Evolutionary conservation across 2,113 vertebrate species (phyloP).

Genomic region (Neopipo cinnamomea): DNA sequence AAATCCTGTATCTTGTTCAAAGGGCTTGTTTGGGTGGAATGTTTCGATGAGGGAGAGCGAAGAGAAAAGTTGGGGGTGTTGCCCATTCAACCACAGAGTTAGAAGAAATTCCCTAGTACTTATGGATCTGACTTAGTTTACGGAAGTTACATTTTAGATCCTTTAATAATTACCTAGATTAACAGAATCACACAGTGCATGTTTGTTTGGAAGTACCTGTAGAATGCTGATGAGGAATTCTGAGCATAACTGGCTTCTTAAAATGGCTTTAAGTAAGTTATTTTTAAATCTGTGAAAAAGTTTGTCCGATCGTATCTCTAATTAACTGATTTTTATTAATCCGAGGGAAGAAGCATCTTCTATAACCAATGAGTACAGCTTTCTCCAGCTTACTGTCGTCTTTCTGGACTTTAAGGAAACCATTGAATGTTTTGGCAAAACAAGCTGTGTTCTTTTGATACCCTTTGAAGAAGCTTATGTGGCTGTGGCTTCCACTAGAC

Average conservation of each 20-base stretch:
- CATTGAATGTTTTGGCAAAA: neutral
- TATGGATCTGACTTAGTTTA: neutral
- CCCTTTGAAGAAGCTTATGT: neutral
- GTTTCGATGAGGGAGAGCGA: neutral
- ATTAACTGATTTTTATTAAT: neutral
- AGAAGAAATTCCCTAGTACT: neutral
- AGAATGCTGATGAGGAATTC: neutral
- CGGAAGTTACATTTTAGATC: neutral
- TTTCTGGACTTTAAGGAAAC: neutral
- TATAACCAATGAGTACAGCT: neutral
- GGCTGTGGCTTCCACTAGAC: neutral
- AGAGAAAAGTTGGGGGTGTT: neutral
- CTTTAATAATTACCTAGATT: neutral
- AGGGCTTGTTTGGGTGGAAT: neutral
- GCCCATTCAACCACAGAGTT: accelerated
- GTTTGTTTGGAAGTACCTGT: neutral
- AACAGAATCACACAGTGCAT: neutral
- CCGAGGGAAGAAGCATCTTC: neutral
- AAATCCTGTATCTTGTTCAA: neutral
- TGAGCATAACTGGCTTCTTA: neutral
- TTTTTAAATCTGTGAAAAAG: neutral
- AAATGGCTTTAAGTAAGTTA: neutral
- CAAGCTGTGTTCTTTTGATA: neutral
- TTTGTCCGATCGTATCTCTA: neutral
- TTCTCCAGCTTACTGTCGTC: neutral